Percentiles rank a stretch among this genome's conserved stretches.
These are phyloP conservation scores for Zaprionus africanus DNA, from an alignment of 1,140 invertebrate genomes.

Conservation along the genomic window DNA sequence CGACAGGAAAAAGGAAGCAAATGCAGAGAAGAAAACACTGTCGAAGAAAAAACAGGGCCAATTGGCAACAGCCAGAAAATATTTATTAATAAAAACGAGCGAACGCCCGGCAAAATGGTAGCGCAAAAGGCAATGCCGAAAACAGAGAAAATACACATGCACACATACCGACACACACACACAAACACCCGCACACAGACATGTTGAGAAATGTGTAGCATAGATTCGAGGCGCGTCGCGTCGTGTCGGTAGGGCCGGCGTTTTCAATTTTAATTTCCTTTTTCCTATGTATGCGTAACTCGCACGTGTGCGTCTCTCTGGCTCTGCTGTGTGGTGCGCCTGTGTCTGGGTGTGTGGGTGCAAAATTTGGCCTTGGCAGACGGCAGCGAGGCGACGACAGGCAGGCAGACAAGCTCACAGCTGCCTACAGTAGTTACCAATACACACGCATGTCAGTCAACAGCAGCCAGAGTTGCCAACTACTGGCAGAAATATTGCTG, in stretches of 20 bases:
- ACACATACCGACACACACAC: conserved; percentile 24
- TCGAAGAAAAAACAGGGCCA: conserved; percentile 56
- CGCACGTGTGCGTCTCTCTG: conserved; percentile 52
- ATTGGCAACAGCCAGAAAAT: conserved; percentile 79
- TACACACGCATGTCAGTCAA: conserved; percentile 47
- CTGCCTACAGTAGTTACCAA: conserved; percentile 50
- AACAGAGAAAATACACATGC: conserved; percentile 41
- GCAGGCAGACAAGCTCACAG: conserved; percentile 58
- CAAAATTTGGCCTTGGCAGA: conserved; percentile 79
- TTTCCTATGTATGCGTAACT: conserved; percentile 78
- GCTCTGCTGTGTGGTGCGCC: neutral
- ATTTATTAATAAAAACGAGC: conserved; percentile 81
- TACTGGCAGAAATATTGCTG: conserved; percentile 42
- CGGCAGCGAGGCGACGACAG: conserved; percentile 36
- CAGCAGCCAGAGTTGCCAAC: conserved; percentile 57
- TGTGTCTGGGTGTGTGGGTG: conserved; percentile 58
- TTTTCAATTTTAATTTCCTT: conserved; percentile 84
- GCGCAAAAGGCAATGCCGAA: conserved; percentile 27
- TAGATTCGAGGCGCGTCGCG: conserved; percentile 64
- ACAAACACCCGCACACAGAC: conserved; percentile 30
- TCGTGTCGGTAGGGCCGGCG: conserved; percentile 61
- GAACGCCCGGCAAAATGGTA: conserved; percentile 64
- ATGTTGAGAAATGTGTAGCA: conserved; percentile 61
- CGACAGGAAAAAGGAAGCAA: conserved; percentile 58
- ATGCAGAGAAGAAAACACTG: conserved; percentile 51